Conservation (phyloP, 2,113 vertebrate genomes). For the chimpanzee (Pan troglodytes) region DNA sequence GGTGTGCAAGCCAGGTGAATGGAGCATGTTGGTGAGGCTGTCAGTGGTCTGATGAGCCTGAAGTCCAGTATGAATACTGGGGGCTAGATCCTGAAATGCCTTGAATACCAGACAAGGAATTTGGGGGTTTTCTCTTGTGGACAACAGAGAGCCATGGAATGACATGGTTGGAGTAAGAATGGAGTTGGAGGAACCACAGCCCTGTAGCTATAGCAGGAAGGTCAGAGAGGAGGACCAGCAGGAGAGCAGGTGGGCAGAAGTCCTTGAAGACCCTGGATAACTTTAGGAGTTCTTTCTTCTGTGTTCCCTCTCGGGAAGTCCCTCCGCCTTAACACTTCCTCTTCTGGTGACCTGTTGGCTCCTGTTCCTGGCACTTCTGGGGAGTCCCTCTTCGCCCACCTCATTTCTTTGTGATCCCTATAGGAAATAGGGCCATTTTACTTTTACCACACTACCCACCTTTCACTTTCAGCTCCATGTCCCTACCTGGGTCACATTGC, state of each 20-base stretch:
- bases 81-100: background rate
- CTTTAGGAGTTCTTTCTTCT: background rate
- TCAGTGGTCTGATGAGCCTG: rapidly evolving
- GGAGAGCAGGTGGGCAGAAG: background rate
- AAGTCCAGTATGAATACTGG: background rate
- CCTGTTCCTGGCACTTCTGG: constrained; percentile 32
- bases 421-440: background rate
- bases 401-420: background rate
- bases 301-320: constrained; percentile 72
- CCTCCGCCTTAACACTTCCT: constrained; percentile 63
- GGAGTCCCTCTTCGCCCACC: constrained; percentile 55
- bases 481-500: background rate
- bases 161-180: rapidly evolving
- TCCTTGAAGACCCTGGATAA: background rate
- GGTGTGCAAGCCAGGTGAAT: rapidly evolving
- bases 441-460: background rate
- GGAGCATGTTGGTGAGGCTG: rapidly evolving
- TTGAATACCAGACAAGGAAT: background rate
- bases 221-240: background rate
- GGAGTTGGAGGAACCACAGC: background rate
- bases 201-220: background rate
- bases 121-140: background rate
- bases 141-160: background rate
- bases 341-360: constrained; percentile 33
- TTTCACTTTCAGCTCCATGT: constrained; percentile 35